These are phyloP conservation scores for Rhagium mordax DNA, from an alignment of 2,888 invertebrate genomes.

Conservation along the genomic window DNA sequence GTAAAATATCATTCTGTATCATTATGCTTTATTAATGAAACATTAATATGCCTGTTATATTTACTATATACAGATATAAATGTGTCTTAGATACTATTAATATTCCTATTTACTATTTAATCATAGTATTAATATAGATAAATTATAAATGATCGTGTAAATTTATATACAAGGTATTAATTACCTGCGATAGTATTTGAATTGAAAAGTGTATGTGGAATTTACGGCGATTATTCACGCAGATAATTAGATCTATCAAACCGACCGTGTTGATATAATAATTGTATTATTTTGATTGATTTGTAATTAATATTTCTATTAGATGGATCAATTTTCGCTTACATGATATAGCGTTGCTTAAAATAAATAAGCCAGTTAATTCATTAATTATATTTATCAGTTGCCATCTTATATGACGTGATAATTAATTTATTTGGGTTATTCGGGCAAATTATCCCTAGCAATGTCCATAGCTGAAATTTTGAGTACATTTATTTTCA, in stretches of 20 bases:
- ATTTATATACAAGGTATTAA: conserved; percentile 5
- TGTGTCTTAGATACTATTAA: background rate
- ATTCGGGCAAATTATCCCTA: too few species aligned
- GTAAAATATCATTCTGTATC: conserved; percentile 3
- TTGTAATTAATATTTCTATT: background rate
- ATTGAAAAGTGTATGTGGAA: background rate
- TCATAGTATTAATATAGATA: conserved; percentile 8
- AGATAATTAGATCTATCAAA: conserved; percentile 11
- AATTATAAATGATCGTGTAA: background rate
- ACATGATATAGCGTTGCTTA: background rate
- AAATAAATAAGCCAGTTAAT: background rate
- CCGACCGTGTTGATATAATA: background rate
- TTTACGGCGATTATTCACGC: conserved; percentile 8
- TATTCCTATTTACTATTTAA: conserved; percentile 10
- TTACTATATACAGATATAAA: conserved; percentile 1
- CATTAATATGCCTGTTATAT: background rate
- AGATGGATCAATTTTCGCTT: background rate
- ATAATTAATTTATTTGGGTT: too few species aligned
- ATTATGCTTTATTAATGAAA: conserved; percentile 8
- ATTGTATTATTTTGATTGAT: conserved; percentile 15
- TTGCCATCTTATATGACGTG: too few species aligned
- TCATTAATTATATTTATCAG: background rate
- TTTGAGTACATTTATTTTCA: too few species aligned
- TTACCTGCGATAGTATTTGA: conserved; percentile 3
- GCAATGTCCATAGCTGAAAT: too few species aligned